Percentiles rank a stretch among this genome's conserved stretches.
phyloP scores from a whole-genome alignment of 2,797 vertebrate genomes.

The Argentina silus region DNA sequence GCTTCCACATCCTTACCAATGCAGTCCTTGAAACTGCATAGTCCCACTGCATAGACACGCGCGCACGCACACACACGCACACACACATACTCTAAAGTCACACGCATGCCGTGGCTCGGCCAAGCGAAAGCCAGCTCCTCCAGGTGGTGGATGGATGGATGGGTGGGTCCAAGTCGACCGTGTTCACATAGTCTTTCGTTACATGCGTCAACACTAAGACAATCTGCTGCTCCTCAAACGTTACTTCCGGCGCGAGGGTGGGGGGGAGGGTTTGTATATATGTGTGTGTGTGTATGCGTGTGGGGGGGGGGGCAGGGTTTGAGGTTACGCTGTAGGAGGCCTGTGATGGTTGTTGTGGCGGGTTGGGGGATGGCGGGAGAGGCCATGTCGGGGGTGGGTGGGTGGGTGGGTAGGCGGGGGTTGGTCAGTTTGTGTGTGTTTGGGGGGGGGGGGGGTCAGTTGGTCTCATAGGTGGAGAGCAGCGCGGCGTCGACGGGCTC shows the following conservation, averaged over 20 bases:
- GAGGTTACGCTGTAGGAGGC: neutral
- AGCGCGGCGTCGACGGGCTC: slow-evolving; percentile 96
- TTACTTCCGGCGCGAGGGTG: neutral
- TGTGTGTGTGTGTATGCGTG: slow-evolving; percentile 17
- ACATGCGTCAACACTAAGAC: neutral
- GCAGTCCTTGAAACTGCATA: slow-evolving; percentile 16
- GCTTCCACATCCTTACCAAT: slow-evolving; percentile 18
- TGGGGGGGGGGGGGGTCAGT: slow-evolving; percentile 75
- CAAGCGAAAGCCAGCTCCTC: slow-evolving; percentile 15
- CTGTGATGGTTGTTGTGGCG: neutral
- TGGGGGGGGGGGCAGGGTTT: slow-evolving; percentile 26
- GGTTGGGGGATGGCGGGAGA: slow-evolving; percentile 18
- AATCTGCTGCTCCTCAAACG: neutral
- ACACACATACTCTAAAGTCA: slow-evolving; percentile 47
- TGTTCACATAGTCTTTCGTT: slow-evolving; percentile 3
- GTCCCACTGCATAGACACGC: slow-evolving; percentile 20
- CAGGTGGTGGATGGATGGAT: neutral
- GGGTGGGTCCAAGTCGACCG: neutral
- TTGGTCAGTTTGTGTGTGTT: slow-evolving; percentile 9
- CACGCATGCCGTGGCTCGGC: slow-evolving; percentile 46
- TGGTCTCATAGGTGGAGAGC: slow-evolving; percentile 94
- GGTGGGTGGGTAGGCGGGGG: slow-evolving; percentile 25
- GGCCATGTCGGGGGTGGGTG: slow-evolving; percentile 14
- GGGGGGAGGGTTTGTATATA: slow-evolving; percentile 39
- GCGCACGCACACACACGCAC: slow-evolving; percentile 34